Conservation (phyloP, 1,140 invertebrate genomes). For the Pogonognathellus flavescens region DNA sequence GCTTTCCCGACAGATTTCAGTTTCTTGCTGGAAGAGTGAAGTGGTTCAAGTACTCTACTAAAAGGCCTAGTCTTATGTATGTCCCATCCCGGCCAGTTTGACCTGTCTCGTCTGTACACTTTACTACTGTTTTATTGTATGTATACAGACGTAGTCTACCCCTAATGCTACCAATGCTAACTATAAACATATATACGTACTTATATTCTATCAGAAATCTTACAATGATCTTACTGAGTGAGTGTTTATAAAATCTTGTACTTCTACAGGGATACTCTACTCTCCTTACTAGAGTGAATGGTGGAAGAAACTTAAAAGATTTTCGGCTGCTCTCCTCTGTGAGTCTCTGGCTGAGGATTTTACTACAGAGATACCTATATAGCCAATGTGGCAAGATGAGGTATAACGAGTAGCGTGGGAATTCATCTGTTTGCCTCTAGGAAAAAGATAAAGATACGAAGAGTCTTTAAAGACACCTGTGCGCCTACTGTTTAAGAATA, state of each 20-base stretch:
- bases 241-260: background rate
- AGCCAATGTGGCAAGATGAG: slow-evolving; percentile 1
- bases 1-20: slow-evolving; percentile 38
- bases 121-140: background rate
- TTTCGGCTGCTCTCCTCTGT: background rate
- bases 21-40: background rate
- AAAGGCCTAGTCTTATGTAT: background rate
- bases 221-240: background rate
- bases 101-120: slow-evolving; percentile 11
- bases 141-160: too few species aligned
- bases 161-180: too few species aligned
- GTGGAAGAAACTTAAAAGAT: slow-evolving; percentile 5
- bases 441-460: slow-evolving; percentile 30
- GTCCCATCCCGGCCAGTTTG: background rate
- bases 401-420: slow-evolving; percentile 40
- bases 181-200: background rate
- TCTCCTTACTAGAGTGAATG: background rate
- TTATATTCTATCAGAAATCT: background rate
- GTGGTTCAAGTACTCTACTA: background rate
- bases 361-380: background rate
- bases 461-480: slow-evolving; percentile 36
- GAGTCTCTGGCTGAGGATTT: background rate
- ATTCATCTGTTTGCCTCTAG: slow-evolving; percentile 48
- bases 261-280: background rate
- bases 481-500: background rate